Evolutionary conservation across 2,888 invertebrate species (phyloP).

Genomic region (Bellardia pandia): DNA sequence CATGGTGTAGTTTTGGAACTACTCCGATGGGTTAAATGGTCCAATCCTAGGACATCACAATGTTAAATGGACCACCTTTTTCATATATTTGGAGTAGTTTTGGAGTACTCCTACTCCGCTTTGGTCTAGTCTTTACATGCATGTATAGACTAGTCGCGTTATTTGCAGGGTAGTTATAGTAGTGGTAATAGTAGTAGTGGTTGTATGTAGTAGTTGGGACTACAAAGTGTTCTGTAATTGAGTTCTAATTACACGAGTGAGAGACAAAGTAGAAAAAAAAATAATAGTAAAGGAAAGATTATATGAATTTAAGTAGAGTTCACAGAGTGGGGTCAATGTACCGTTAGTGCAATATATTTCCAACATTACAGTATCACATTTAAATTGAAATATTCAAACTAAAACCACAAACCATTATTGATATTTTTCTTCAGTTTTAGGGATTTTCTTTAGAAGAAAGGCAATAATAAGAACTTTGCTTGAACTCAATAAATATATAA

Average conservation of each 20-base stretch:
- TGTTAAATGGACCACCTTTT: too few relatives aligned
- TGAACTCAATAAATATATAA: background rate
- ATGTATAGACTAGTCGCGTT: too few relatives aligned
- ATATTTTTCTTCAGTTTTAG: background rate
- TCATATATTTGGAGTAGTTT: too few relatives aligned
- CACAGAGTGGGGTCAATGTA: constrained; percentile 46
- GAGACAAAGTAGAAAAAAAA: background rate
- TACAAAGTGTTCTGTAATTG: constrained; percentile 67
- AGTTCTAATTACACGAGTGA: constrained; percentile 67
- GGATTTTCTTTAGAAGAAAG: background rate
- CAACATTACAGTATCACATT: background rate
- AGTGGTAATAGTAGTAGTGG: background rate
- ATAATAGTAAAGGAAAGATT: constrained; percentile 38
- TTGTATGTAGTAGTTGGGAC: constrained; percentile 33
- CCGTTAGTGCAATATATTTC: constrained; percentile 31
- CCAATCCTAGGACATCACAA: too few relatives aligned
- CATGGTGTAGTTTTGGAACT: too few relatives aligned
- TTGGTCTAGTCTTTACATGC: too few relatives aligned
- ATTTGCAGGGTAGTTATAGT: too few relatives aligned
- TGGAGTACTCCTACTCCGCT: too few relatives aligned
- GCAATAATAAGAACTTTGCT: too few relatives aligned
- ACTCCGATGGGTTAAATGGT: too few relatives aligned
- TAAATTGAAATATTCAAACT: background rate
- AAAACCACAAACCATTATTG: background rate
- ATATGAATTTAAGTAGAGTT: constrained; percentile 35